Percentiles rank a stretch among this genome's conserved stretches.
These are phyloP conservation scores for Periophthalmus modestus DNA, from an alignment of 2,113 vertebrate species.

Conservation along the genomic window DNA sequence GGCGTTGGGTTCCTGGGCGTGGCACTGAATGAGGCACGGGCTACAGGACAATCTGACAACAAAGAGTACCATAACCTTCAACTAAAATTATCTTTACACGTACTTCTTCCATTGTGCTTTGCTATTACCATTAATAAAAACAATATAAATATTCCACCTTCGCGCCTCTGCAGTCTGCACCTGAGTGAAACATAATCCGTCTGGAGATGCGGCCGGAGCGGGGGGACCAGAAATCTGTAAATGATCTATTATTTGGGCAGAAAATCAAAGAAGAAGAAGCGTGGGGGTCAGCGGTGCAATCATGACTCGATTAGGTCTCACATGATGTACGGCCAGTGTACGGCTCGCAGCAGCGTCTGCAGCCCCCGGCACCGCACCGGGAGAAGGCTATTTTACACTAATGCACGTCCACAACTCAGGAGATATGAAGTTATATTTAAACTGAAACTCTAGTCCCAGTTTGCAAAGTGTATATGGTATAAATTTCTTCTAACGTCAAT, in stretches of 20 bases:
- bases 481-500: no score
- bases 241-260: constrained; percentile 43
- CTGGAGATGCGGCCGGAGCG: not conserved
- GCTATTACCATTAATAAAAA: no score
- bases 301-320: constrained; percentile 30
- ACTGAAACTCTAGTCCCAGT: no score
- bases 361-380: not conserved
- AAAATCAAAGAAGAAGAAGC: constrained; percentile 45
- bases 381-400: not conserved
- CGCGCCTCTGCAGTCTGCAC: not conserved
- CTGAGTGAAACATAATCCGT: not conserved
- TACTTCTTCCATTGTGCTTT: no score
- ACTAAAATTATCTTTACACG: no score
- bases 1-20: not conserved
- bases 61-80: no score
- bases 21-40: no score
- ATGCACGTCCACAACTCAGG: not conserved
- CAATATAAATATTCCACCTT: not conserved
- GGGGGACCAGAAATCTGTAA: constrained; percentile 15
- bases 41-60: no score
- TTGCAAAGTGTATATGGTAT: no score
- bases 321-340: constrained; percentile 27
- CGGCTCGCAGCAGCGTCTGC: no score
- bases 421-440: not conserved
- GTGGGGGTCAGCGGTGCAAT: constrained; percentile 15